Evolutionary conservation across 1,140 invertebrate species (phyloP).

Genomic region (Apis laboriosa): DNA sequence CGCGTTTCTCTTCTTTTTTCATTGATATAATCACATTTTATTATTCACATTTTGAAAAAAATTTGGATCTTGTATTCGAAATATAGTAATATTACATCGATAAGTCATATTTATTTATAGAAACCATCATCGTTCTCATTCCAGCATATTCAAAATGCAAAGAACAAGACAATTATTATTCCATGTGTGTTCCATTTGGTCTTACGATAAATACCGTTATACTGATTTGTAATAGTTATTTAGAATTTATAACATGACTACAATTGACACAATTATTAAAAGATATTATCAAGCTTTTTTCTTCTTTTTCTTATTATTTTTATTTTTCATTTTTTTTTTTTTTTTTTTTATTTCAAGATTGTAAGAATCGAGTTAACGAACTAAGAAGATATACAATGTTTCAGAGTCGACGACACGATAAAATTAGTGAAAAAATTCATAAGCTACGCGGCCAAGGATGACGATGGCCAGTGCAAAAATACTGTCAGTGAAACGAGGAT

Average conservation of each 20-base stretch:
- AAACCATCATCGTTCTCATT: not conserved
- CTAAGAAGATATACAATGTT: not conserved
- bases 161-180: slow-evolving; percentile 21
- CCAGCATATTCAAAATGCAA: not conserved
- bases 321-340: not conserved
- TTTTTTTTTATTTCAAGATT: not conserved
- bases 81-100: not conserved
- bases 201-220: slow-evolving; percentile 40
- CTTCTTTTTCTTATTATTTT: not conserved
- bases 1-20: slow-evolving; percentile 3
- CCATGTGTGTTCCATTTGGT: slow-evolving; percentile 12
- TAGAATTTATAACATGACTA: not conserved
- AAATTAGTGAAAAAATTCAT: not conserved
- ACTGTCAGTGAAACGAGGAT: not conserved
- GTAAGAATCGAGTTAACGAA: not conserved
- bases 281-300: not conserved
- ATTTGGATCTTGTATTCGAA: not conserved
- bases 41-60: not conserved
- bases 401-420: not conserved
- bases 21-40: not conserved
- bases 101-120: slow-evolving; percentile 1
- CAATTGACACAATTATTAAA: slow-evolving; percentile 14
- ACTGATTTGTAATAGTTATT: slow-evolving; percentile 19
- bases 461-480: slow-evolving; percentile 14
- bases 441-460: slow-evolving; percentile 11